Percentiles rank a stretch among this genome's conserved stretches.
Conservation (phyloP, 2,797 vertebrate species). For the Takifugu ocellatus region DNA sequence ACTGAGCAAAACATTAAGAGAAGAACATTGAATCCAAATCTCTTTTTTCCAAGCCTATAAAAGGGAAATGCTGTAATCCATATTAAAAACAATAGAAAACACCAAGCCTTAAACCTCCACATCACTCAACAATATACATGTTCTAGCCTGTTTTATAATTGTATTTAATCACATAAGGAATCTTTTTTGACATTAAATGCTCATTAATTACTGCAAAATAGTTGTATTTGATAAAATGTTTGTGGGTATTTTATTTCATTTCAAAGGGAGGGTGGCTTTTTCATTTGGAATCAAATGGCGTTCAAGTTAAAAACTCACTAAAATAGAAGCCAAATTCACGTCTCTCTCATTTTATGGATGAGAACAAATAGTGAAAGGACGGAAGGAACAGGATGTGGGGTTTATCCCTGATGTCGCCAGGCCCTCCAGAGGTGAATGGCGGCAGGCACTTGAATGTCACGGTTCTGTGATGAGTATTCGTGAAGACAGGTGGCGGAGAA, state of each 20-base stretch:
- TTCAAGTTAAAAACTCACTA: slow-evolving; percentile 27
- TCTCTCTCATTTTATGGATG: slow-evolving; percentile 20
- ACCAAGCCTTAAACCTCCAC: no score
- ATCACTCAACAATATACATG: no score
- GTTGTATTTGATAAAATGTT: slow-evolving; percentile 28
- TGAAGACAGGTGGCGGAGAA: slow-evolving; percentile 67
- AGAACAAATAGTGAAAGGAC: slow-evolving; percentile 38
- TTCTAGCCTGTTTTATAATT: no score
- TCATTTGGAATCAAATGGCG: slow-evolving; percentile 15
- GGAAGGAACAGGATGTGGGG: slow-evolving; percentile 37
- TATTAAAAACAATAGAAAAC: no score
- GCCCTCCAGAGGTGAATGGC: slow-evolving; percentile 75
- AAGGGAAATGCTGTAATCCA: no score
- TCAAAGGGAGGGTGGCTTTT: slow-evolving; percentile 32
- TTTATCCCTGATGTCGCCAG: slow-evolving; percentile 63
- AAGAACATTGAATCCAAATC: slow-evolving; percentile 18
- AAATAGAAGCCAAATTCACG: slow-evolving; percentile 25
- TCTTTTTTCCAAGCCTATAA: slow-evolving; percentile 1
- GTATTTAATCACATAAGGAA: no score
- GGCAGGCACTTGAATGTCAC: slow-evolving; percentile 90
- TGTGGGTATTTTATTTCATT: slow-evolving; percentile 11
- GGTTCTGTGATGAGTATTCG: slow-evolving; percentile 42
- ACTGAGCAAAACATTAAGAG: slow-evolving; percentile 7
- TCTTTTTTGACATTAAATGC: background rate
- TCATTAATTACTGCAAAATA: slow-evolving; percentile 11